A percentile compares a stretch with the other conserved stretches of the same genome.
These are phyloP conservation scores for Junonia oenone DNA, from an alignment of 2,888 invertebrate species.

Conservation along the genomic window DNA sequence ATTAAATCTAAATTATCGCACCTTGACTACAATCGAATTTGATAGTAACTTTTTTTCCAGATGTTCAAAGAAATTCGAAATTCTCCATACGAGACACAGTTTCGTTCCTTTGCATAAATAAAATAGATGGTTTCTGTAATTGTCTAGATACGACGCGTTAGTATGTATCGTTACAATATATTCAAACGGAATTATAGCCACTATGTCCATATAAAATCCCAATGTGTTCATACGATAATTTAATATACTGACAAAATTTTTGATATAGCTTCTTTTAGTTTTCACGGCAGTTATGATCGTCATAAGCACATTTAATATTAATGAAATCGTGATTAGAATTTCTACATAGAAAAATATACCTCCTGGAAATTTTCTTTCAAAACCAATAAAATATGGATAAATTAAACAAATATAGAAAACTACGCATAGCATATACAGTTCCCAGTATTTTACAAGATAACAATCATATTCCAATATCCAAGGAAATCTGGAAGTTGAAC, in stretches of 20 bases:
- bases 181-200: slow-evolving; percentile 72
- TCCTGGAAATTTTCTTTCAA: slow-evolving; percentile 54
- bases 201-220: slow-evolving; percentile 72
- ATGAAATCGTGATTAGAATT: slow-evolving; percentile 56
- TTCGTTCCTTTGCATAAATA: slow-evolving; percentile 75
- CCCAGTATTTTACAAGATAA: slow-evolving; percentile 68
- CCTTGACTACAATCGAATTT: slow-evolving; percentile 64
- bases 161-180: slow-evolving; percentile 63
- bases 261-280: slow-evolving; percentile 61
- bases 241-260: slow-evolving; percentile 54
- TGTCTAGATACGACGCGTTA: slow-evolving; percentile 51
- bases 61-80: slow-evolving; percentile 65
- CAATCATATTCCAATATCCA: slow-evolving; percentile 72
- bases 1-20: slow-evolving; percentile 26
- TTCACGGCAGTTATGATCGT: slow-evolving; percentile 67
- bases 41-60: slow-evolving; percentile 59
- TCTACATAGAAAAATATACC: slow-evolving; percentile 58
- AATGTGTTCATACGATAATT: slow-evolving; percentile 63
- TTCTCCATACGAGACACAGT: slow-evolving; percentile 70
- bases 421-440: slow-evolving; percentile 58
- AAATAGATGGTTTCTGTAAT: slow-evolving; percentile 63
- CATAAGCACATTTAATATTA: slow-evolving; percentile 63
- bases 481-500: slow-evolving; percentile 57
- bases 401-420: slow-evolving; percentile 61
- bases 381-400: slow-evolving; percentile 73